These are phyloP conservation scores for Brachionus sp. DNA, from an alignment of 1,140 invertebrate genomes.

Conservation along the genomic window DNA sequence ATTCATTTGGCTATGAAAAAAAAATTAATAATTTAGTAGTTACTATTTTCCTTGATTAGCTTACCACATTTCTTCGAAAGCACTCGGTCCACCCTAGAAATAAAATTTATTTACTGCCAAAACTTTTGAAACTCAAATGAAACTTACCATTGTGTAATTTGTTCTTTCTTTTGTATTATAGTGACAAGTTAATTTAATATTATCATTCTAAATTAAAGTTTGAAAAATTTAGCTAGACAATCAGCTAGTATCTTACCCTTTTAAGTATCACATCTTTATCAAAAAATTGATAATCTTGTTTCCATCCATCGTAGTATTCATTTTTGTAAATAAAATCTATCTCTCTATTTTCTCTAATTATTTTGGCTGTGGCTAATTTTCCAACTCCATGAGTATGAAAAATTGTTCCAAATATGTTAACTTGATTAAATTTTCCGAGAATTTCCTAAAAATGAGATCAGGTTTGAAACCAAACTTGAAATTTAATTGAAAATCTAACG, in stretches of 20 bases:
- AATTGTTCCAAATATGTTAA: background rate
- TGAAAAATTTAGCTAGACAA: background rate
- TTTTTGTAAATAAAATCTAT: conserved; percentile 3
- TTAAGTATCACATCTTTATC: background rate
- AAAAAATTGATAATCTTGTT: conserved; percentile 11
- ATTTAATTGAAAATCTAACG: background rate
- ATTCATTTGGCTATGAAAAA: background rate
- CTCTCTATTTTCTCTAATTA: background rate
- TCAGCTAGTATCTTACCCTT: background rate
- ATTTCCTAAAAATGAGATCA: background rate
- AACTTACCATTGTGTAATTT: conserved; percentile 9
- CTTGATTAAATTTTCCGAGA: background rate
- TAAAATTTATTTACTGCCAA: no score
- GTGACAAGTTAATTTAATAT: background rate
- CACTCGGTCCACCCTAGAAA: background rate
- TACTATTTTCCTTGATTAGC: background rate
- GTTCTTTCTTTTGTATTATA: background rate
- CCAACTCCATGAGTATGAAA: background rate
- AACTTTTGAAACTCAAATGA: no score
- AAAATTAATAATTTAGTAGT: background rate
- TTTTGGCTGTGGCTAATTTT: background rate
- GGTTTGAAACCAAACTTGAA: background rate
- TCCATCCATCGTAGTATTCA: background rate
- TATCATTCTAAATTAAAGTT: background rate
- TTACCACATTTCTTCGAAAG: conserved; percentile 15